These are phyloP conservation scores for Coluber constrictor DNA, from an alignment of 2,797 vertebrate species.

Conservation along the genomic window DNA sequence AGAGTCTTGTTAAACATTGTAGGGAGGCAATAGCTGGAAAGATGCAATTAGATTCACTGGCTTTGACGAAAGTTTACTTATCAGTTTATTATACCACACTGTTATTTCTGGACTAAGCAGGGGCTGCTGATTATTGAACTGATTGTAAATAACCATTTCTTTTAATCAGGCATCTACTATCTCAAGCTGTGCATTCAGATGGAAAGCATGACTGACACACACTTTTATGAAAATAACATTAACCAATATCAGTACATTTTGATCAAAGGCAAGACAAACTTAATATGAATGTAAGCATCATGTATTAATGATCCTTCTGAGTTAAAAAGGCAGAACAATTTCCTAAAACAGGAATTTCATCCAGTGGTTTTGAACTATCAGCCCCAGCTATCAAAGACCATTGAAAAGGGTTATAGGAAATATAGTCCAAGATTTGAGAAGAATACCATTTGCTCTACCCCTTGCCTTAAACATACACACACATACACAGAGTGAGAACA, in stretches of 20 bases:
- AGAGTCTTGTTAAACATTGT: conserved; percentile 30
- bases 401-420: not conserved
- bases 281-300: not conserved
- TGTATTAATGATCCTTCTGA: not conserved
- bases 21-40: conserved; percentile 15
- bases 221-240: not conserved
- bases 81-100: conserved; percentile 29
- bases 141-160: not conserved
- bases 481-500: not conserved
- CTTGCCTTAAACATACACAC: not conserved
- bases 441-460: not conserved
- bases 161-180: not conserved
- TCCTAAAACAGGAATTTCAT: not conserved
- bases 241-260: not conserved
- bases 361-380: not conserved
- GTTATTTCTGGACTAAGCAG: conserved; percentile 34
- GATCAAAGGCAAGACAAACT: not conserved
- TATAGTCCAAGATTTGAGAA: not conserved
- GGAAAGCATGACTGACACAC: not conserved
- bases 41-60: conserved; percentile 18
- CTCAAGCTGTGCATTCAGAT: not conserved
- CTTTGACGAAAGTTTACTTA: conserved; percentile 2
- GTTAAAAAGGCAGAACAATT: not conserved
- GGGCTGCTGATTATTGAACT: not conserved
- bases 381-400: not conserved